Base-by-base conservation (phyloP, 2,888 invertebrate species). In the Autographa pulchrina region DNA sequence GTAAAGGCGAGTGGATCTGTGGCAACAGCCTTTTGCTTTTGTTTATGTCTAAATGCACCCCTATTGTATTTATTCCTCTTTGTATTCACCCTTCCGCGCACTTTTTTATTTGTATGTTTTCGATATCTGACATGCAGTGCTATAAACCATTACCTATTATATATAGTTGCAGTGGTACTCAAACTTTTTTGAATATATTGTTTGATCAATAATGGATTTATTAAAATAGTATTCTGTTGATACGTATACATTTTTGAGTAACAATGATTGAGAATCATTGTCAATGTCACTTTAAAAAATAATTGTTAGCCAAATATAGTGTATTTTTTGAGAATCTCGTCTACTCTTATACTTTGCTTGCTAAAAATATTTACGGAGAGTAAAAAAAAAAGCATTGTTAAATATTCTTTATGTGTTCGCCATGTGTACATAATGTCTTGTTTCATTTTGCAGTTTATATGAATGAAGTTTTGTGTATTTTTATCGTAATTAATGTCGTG, bases 1-100 rank as follows among this genome's bases (percentile, higher is more conserved):
- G 78, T 80, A 94, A 93, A 93, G 93, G 94, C 94, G 93, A 94
- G 94, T 94, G 78, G 54, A 67, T 78, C 52, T 74, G 69, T 78
- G 68, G 52, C 35, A 52, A 62, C 62, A 62, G 62, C 63, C 18
- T 74, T 68, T 76, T 70, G 77, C 74, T 78, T 85, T 60, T 81
- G 77, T 82, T 68, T 54, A 67, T 83, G 80, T 82, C 73, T 66
- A 78, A 74, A 61, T 81, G 84, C 74, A 65, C 78, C 78, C 78
- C 65, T 71, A 70, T 74, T 74, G 61, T 72, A 66, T 52, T 25
- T 25, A 25, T 25, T 52, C 14, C 68, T 62, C 18, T 68, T 62
- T 78, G 70, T 75, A 68, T 75, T 70, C 20, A 68, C 68, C 63
- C 63, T 25, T 38, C 56, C 54, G 43, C 41, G 54, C 61, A 66